phyloP scores from a whole-genome alignment of 1,140 invertebrate species.

The Macrostomum lignano region DNA sequence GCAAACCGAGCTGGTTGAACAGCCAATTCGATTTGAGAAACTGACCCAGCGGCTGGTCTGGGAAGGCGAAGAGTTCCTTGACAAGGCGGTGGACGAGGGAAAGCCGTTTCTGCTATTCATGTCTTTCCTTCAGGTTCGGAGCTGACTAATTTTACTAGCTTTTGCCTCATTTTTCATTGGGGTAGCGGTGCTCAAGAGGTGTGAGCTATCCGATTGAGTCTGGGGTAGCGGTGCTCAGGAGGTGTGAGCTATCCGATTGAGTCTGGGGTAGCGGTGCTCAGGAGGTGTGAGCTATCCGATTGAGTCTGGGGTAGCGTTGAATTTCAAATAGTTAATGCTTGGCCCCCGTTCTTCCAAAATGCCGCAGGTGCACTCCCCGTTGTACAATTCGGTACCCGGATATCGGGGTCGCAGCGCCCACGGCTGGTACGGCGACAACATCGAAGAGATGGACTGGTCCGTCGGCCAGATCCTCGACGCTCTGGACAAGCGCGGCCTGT shows the following conservation, averaged over 20 bases:
- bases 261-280: too few relatives aligned
- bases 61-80: not conserved
- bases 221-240: too few relatives aligned
- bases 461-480: slow-evolving; percentile 17
- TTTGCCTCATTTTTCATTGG: slow-evolving; percentile 2
- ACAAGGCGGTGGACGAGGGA: not conserved
- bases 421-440: slow-evolving; percentile 19
- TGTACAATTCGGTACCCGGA: too few relatives aligned
- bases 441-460: slow-evolving; percentile 18
- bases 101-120: not conserved
- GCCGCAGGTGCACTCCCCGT: too few relatives aligned
- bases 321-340: too few relatives aligned
- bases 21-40: not conserved
- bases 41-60: not conserved
- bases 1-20: not conserved
- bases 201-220: too few relatives aligned
- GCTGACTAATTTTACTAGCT: slow-evolving; percentile 6
- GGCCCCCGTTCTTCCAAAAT: too few relatives aligned
- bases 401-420: not conserved
- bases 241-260: too few relatives aligned
- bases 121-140: slow-evolving; percentile 5
- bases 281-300: too few relatives aligned
- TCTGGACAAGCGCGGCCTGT: slow-evolving; percentile 10
- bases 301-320: too few relatives aligned
- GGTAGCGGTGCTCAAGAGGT: too few relatives aligned